Base-by-base conservation (phyloP, 1,140 invertebrate genomes). In the Arion vulgaris region DNA sequence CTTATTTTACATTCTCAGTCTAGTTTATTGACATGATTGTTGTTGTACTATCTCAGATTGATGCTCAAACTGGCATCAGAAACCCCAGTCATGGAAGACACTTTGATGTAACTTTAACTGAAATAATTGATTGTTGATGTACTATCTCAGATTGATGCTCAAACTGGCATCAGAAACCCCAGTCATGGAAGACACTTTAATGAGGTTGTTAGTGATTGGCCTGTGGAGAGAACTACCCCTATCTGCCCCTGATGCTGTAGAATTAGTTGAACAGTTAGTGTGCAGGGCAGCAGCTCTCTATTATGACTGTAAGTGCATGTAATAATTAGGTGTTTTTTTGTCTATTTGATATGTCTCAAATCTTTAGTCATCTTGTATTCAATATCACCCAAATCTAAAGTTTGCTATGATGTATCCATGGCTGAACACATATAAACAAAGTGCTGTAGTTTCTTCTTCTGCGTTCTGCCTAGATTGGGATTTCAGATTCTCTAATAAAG, bases 81-180 rank as follows among this genome's bases (percentile, higher is more conserved):
- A 93, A 95, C 97, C 23, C 97, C 97, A 2, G 93, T 98, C 32
- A 93, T 93, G 68, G 96, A 98, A 92, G 96, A 95, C 85, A 97
- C 96, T 0, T 91, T 99, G n/a, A 93, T 97, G 68, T 11, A 49
- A 57, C 53, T 23, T 23, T 19, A 15, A 23, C 7, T 19, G 2
- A 19, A 57, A 9, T 57, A 2, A 57, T 57, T 45, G 41, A 7
- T 7, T 45, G 41, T 57, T 57, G 9, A 9, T 57, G 53, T 57
- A 23, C 23, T 19, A 45, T 15, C 23, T 23, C 53, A 92, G 90
- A 32, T 91, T 96, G 36, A 95, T 97, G 83, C 94, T 98, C 87
- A 93, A 97, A 73, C 91, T 98, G 51, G 95, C 96, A 51, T 95
- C 95, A 9, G 97, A 99, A 93, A 95, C 97, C 23, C 97, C 97